These are phyloP conservation scores for Ctenoplectra terminalis DNA, from an alignment of 1,140 invertebrate genomes.

Conservation along the genomic window DNA sequence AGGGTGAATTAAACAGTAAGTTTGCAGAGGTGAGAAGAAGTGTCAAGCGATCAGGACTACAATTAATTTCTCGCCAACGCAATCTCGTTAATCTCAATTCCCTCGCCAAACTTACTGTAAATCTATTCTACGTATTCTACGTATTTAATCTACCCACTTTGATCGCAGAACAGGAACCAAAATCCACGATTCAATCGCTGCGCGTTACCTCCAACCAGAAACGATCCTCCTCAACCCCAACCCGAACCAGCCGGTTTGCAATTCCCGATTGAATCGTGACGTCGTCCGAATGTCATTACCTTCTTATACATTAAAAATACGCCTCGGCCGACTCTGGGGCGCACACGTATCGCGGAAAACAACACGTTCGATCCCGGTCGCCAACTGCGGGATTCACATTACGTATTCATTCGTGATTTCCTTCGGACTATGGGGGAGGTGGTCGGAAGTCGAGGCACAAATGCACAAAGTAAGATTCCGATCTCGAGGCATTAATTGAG, in stretches of 20 bases:
- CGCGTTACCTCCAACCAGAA: neutral
- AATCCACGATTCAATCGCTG: neutral
- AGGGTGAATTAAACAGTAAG: neutral
- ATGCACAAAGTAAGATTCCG: conserved; percentile 79
- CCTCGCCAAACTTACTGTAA: neutral
- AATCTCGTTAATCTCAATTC: neutral
- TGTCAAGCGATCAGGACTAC: neutral
- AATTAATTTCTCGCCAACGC: neutral
- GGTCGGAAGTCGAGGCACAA: conserved; percentile 58
- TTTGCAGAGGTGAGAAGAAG: neutral
- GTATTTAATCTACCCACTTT: no score
- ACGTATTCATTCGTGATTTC: conserved; percentile 81
- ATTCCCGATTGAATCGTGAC: conserved; percentile 44
- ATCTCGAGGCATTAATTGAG: conserved; percentile 80
- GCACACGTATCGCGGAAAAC: conserved; percentile 36
- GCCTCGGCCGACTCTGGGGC: neutral
- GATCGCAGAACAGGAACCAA: no score
- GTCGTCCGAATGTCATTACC: conserved; percentile 20
- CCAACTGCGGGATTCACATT: conserved; percentile 61
- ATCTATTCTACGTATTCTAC: neutral
- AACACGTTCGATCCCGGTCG: conserved; percentile 23
- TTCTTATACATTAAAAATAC: conserved; percentile 42
- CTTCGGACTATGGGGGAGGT: conserved; percentile 28
- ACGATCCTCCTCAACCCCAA: no score
- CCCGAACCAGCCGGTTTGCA: neutral